phyloP scores from a whole-genome alignment of 2,888 invertebrate species.

The Macrosoma leucophasiata region DNA sequence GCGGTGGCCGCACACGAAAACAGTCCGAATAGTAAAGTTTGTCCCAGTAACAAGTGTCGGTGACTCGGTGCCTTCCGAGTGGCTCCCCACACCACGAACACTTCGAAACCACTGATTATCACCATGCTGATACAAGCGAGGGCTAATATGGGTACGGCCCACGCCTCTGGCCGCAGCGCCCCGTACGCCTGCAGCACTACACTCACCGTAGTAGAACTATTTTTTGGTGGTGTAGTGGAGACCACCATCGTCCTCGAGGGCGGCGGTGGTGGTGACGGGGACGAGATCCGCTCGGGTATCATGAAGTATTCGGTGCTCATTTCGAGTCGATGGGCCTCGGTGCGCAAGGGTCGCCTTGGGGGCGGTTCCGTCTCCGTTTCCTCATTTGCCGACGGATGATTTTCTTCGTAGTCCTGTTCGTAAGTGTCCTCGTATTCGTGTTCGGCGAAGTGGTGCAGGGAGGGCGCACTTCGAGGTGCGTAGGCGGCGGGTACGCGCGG shows the following conservation, averaged over 20 bases:
- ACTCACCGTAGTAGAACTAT: slow-evolving; percentile 34
- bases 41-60: slow-evolving; percentile 90
- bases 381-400: slow-evolving; percentile 37
- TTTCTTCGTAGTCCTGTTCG: slow-evolving; percentile 53
- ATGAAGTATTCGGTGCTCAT: slow-evolving; percentile 91
- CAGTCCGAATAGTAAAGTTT: slow-evolving; percentile 88
- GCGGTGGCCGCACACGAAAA: slow-evolving; percentile 88
- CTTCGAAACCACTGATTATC: slow-evolving; percentile 90
- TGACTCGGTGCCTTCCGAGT: slow-evolving; percentile 89
- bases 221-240: slow-evolving; percentile 38
- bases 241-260: slow-evolving; percentile 46
- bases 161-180: slow-evolving; percentile 83
- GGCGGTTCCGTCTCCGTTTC: slow-evolving; percentile 41
- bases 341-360: slow-evolving; percentile 53
- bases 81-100: slow-evolving; percentile 88
- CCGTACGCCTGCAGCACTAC: slow-evolving; percentile 35
- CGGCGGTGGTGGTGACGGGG: slow-evolving; percentile 43
- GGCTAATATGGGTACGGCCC: slow-evolving; percentile 93
- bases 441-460: slow-evolving; percentile 38
- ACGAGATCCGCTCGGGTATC: slow-evolving; percentile 75
- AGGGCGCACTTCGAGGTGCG: slow-evolving; percentile 51
- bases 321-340: slow-evolving; percentile 78
- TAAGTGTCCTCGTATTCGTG: slow-evolving; percentile 50
- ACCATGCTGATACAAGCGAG: slow-evolving; percentile 89
- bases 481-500: slow-evolving; percentile 60